Percentiles rank a stretch among this genome's conserved stretches.
Conservation (phyloP, 64 coral and sea anemone genomes). For the Dendrophyllia cribrosa region DNA sequence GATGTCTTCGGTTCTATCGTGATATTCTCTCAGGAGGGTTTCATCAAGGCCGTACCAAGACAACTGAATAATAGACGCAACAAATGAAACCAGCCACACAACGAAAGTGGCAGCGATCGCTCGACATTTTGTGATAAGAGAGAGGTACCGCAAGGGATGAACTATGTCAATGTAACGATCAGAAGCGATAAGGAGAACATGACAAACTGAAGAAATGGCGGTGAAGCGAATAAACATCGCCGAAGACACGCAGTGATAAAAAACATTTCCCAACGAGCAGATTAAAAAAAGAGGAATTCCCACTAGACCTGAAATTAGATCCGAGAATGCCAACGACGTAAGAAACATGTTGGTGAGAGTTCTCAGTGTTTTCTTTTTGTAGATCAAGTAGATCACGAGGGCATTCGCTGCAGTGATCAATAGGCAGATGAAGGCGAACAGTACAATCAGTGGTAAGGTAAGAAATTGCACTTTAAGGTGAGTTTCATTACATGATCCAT, state of each 20-base stretch:
- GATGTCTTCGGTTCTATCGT: not conserved
- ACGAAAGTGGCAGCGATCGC: not conserved
- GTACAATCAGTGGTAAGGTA: not conserved
- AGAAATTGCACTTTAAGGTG: not conserved
- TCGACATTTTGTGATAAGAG: constrained; percentile 23
- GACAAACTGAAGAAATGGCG: constrained; percentile 45
- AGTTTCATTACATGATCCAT: not conserved
- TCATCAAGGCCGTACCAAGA: constrained; percentile 22
- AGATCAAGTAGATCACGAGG: constrained; percentile 43
- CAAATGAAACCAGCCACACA: constrained; percentile 40
- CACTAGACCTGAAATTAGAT: constrained; percentile 42
- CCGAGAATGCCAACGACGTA: constrained; percentile 21
- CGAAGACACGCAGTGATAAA: constrained; percentile 24
- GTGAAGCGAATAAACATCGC: constrained; percentile 56
- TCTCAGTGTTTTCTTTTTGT: constrained; percentile 26
- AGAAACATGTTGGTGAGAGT: constrained; percentile 57
- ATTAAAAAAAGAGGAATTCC: constrained; percentile 51
- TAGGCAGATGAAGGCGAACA: not conserved
- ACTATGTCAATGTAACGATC: constrained; percentile 62
- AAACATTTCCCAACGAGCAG: not conserved
- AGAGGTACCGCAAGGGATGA: not conserved
- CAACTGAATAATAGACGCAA: constrained; percentile 43
- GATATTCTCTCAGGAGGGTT: not conserved
- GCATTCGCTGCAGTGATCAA: constrained; percentile 34
- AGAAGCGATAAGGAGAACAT: constrained; percentile 35